Evolutionary conservation across 2,888 invertebrate species (phyloP).

Genomic region (Patella ulyssiponensis): DNA sequence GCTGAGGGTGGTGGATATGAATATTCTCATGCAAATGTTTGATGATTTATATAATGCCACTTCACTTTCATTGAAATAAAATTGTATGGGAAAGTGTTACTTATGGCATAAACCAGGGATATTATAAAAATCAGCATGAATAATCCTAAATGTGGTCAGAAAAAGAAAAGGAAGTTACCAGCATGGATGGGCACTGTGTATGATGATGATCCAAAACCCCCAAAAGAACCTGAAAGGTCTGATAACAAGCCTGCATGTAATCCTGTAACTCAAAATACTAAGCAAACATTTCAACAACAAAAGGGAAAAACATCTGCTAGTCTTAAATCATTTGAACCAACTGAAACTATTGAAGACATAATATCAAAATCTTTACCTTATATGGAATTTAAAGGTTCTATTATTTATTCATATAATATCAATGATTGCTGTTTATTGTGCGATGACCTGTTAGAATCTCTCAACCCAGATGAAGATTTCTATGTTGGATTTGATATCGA

Average conservation of each 20-base stretch:
- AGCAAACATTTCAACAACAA: background rate
- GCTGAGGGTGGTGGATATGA: no score
- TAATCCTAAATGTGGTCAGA: background rate
- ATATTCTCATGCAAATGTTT: no score
- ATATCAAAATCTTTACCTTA: constrained; percentile 46
- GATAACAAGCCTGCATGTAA: background rate
- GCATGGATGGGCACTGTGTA: constrained; percentile 25
- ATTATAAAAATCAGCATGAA: no score
- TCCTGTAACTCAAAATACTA: background rate
- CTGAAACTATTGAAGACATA: constrained; percentile 33
- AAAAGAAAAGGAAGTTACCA: constrained; percentile 26
- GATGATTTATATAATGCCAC: no score
- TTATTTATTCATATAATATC: constrained; percentile 52
- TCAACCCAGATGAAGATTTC: constrained; percentile 22
- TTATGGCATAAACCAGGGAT: no score
- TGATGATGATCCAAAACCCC: constrained; percentile 12
- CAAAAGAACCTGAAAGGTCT: background rate
- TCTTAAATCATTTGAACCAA: background rate
- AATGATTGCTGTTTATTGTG: constrained; percentile 57
- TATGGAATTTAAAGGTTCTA: constrained; percentile 42
- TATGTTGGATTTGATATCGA: constrained; percentile 61
- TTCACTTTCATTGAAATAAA: no score
- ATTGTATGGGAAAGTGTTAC: no score
- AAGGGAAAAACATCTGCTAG: constrained; percentile 1
- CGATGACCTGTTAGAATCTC: constrained; percentile 47